Base-by-base conservation (phyloP, 2,888 invertebrate genomes). In the Lasioglossum marginatum region DNA sequence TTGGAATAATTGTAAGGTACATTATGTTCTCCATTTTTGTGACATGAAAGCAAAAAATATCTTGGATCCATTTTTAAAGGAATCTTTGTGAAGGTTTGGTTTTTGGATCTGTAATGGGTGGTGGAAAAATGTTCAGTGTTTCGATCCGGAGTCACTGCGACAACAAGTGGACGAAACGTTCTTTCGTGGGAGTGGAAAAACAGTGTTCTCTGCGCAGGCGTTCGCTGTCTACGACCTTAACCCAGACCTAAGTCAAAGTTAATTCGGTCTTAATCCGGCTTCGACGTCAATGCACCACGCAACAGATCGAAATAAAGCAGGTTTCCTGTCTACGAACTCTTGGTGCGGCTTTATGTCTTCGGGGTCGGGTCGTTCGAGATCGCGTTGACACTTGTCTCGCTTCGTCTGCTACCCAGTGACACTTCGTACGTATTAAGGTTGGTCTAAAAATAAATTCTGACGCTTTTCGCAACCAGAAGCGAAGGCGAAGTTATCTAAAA, bases 171-270 rank as follows among this genome's bases (percentile, higher is more conserved):
- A 60, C 73, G 37, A n/a, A 45, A 23, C 63, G 23, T 40, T 48
- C 40, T 40, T 68, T 74, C 19, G 27, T 57, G 34, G n/a, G 23
- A 31, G 31, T 16, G 31, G 34, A 63, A n/a, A 48, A 40, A 76
- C 12, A n/a, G 68, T n/a, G 34, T 3, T 4, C 34, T 0, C 43
- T 4, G 83, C 83, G 82, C 83, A 77, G 23, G 83, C 79, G 82
- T 77, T 57, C 43, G 4, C 48, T 37, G 77, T 37, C 77, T 77
- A 27, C 48, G 83, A 77, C 83, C 83, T 83, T 83, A 83, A 83
- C 83, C 83, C 83, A 82, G 83, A 83, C 83, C 83, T 82, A 73
- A 82, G 77, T 68, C 83, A 83, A 83, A 83, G 68, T 82, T 83
- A 83, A 83, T 74, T 82, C 82, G 66, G 45, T 73, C 82, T 83